These are phyloP conservation scores for Drosophila varians DNA, from an alignment of 1,140 invertebrate genomes.

Conservation along the genomic window DNA sequence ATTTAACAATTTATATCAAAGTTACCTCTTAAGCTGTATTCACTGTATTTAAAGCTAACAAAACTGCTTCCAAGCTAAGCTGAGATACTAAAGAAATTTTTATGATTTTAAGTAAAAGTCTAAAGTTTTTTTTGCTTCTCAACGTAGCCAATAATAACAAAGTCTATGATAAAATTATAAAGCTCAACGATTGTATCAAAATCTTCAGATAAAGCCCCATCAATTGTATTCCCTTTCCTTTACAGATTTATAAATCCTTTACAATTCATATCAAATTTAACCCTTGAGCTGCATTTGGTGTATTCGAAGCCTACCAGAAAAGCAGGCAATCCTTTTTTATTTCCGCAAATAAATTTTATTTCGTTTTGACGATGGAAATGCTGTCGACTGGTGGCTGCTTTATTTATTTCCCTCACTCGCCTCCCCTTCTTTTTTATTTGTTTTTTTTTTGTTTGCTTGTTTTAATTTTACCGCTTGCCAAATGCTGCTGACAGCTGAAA, in stretches of 20 bases:
- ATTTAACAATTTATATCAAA: too few species aligned
- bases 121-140: too few species aligned
- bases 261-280: conserved; percentile 2
- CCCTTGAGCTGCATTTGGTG: conserved; percentile 58
- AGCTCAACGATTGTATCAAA: too few species aligned
- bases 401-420: conserved; percentile 30
- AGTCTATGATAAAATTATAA: too few species aligned
- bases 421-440: conserved; percentile 30
- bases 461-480: conserved; percentile 52
- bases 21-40: too few species aligned
- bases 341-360: conserved; percentile 75
- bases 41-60: too few species aligned
- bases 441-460: too few species aligned
- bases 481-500: conserved; percentile 73
- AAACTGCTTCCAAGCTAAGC: too few species aligned
- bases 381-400: conserved; percentile 27
- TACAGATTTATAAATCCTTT: background rate
- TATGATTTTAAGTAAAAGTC: too few species aligned
- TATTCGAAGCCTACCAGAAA: conserved; percentile 30
- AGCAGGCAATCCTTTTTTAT: conserved; percentile 60
- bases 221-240: background rate
- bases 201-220: too few species aligned
- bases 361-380: conserved; percentile 62
- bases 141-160: too few species aligned
- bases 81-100: too few species aligned